Evolutionary conservation across 2,888 invertebrate species (phyloP).

Genomic region (Thysanoteuthis rhombus): DNA sequence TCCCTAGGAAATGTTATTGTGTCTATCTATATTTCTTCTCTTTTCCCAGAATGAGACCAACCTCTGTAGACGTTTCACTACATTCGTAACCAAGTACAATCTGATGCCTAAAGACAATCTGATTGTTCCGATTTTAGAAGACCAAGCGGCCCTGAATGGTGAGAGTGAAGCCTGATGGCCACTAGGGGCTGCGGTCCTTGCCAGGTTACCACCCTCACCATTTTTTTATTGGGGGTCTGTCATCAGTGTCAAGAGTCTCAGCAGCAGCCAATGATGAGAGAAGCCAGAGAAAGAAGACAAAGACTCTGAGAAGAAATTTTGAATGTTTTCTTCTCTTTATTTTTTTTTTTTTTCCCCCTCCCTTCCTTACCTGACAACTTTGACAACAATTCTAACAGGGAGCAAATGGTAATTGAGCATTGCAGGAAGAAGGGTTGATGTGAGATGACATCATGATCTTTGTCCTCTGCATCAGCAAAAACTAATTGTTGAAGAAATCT

Average conservation of each 20-base stretch:
- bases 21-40: conserved; percentile 33
- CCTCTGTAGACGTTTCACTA: conserved; percentile 92
- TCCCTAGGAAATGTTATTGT: no score
- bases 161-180: conserved; percentile 52
- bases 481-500: no score
- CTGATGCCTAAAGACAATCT: conserved; percentile 98
- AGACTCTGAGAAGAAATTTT: neutral
- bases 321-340: neutral
- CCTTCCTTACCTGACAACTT: neutral
- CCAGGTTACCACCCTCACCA: neutral
- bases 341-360: neutral
- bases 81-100: conserved; percentile 97
- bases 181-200: neutral
- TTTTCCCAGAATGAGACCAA: conserved; percentile 82
- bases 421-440: no score
- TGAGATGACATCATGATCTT: no score
- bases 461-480: no score
- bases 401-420: no score
- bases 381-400: no score
- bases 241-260: neutral
- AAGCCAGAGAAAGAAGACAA: conserved; percentile 12
- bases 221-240: neutral
- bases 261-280: neutral
- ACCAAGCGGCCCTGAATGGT: conserved; percentile 47
- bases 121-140: conserved; percentile 89